Conservation (phyloP, 1,140 invertebrate genomes). For the Danaus melanippus region DNA sequence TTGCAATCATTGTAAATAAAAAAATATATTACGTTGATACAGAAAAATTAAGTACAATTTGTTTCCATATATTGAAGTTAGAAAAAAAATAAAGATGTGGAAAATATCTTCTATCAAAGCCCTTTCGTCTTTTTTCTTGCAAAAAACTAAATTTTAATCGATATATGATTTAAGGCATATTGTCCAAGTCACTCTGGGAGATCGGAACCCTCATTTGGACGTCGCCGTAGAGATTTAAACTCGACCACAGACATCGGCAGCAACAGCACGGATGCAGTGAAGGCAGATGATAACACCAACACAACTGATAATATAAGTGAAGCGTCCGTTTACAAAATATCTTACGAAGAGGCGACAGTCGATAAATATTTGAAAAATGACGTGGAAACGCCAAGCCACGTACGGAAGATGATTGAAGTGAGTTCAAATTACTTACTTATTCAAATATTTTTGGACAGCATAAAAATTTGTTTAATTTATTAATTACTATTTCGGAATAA, state of each 20-base stretch:
- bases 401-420: conserved; percentile 90
- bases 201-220: conserved; percentile 86
- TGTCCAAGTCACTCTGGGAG: conserved; percentile 81
- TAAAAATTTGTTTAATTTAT: too few relatives aligned
- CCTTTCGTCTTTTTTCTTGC: too few relatives aligned
- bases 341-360: conserved; percentile 54
- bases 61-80: too few relatives aligned
- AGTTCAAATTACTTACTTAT: conserved; percentile 7
- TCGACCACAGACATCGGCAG: conserved; percentile 37
- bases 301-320: conserved; percentile 35
- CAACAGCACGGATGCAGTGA: conserved; percentile 42
- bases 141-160: too few relatives aligned
- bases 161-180: conserved; percentile 76
- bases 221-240: conserved; percentile 76
- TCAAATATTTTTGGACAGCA: too few relatives aligned
- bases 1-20: too few relatives aligned
- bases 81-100: too few relatives aligned
- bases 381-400: conserved; percentile 79
- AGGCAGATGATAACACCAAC: conserved; percentile 31
- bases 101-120: too few relatives aligned
- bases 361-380: conserved; percentile 70
- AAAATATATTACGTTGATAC: too few relatives aligned
- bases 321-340: conserved; percentile 50
- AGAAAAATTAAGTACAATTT: too few relatives aligned
- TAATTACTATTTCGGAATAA: not conserved